phyloP scores from a whole-genome alignment of 2,888 invertebrate species.

The Troides oblongomaculatus region DNA sequence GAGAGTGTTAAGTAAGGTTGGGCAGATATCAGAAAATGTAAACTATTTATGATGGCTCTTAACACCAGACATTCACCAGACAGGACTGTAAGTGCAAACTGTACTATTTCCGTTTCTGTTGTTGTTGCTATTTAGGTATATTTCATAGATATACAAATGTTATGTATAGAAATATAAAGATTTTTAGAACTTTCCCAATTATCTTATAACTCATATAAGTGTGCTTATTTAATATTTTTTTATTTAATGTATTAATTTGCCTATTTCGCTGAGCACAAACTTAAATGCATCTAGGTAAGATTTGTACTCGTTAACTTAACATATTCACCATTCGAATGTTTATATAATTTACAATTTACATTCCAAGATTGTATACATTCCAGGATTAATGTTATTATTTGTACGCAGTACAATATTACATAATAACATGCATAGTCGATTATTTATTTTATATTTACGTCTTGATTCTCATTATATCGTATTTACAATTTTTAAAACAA shows the following conservation, averaged over 20 bases:
- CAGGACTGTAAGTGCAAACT: too few species aligned
- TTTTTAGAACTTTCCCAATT: too few species aligned
- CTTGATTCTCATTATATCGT: constrained; percentile 6
- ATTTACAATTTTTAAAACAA: constrained; percentile 18
- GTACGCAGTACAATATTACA: background rate
- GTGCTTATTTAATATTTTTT: too few species aligned
- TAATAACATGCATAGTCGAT: background rate
- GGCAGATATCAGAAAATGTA: too few species aligned
- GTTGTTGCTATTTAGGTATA: too few species aligned
- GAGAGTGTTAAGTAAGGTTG: too few species aligned
- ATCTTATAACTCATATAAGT: too few species aligned
- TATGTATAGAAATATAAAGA: too few species aligned
- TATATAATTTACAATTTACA: background rate
- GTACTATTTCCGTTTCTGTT: too few species aligned
- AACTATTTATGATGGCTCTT: too few species aligned
- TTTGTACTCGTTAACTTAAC: background rate
- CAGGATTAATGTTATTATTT: background rate
- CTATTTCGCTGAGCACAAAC: background rate
- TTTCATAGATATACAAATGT: too few species aligned
- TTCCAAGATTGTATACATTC: background rate
- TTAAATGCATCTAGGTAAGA: background rate
- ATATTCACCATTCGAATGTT: background rate
- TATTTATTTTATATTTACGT: constrained; percentile 22
- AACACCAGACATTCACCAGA: too few species aligned
- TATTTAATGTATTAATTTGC: background rate